phyloP scores from a whole-genome alignment of 2,113 vertebrate species.

The Rhea americana region DNA sequence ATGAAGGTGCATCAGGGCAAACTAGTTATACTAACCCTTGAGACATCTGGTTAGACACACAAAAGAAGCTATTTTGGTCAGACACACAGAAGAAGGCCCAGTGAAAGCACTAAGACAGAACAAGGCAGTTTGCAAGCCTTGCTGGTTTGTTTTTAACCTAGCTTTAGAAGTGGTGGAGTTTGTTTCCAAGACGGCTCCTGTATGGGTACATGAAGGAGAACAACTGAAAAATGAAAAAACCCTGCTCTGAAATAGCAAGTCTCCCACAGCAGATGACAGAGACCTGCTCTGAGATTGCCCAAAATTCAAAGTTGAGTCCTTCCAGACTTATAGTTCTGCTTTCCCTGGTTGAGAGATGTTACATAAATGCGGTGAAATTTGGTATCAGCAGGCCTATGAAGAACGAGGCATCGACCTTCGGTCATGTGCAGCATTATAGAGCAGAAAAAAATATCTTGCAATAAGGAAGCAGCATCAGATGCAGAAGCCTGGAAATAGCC shows the following conservation, averaged over 20 bases:
- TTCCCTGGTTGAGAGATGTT: background rate
- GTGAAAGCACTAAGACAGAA: background rate
- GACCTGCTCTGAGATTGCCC: background rate
- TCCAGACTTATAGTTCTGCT: background rate
- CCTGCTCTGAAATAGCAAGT: background rate
- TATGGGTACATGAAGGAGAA: background rate
- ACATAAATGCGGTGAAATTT: background rate
- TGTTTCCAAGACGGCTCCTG: background rate
- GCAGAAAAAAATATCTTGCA: background rate
- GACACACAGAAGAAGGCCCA: background rate
- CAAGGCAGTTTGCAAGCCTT: background rate
- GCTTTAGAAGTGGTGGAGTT: background rate
- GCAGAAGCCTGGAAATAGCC: background rate
- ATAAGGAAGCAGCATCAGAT: background rate
- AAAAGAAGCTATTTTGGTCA: background rate
- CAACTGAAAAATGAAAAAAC: background rate
- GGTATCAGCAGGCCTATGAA: background rate
- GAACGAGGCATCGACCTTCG: background rate
- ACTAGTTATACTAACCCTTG: background rate
- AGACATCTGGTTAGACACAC: conserved; percentile 15
- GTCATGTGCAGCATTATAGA: background rate
- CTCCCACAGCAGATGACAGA: background rate
- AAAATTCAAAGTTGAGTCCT: background rate
- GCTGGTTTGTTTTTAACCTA: background rate
- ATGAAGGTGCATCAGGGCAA: background rate